phyloP scores from a whole-genome alignment of 2,797 vertebrate species.

The Hyperoplus immaculatus region DNA sequence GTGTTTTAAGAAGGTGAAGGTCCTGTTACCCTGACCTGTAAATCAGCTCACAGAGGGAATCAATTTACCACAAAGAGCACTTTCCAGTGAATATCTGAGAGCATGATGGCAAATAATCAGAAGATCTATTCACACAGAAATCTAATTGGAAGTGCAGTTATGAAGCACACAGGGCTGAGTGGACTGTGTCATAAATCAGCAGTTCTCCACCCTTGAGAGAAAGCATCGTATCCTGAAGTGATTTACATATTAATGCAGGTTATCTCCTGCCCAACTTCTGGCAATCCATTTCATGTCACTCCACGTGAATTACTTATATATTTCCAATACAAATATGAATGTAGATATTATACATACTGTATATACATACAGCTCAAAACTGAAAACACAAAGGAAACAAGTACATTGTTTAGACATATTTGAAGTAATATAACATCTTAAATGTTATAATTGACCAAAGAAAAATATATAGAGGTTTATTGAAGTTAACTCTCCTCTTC shows the following conservation, averaged over 20 bases:
- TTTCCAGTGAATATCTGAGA: constrained; percentile 28
- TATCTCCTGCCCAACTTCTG: constrained; percentile 40
- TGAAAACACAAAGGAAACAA: not conserved
- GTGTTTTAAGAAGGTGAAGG: not conserved
- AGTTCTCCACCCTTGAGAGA: constrained; percentile 39
- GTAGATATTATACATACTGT: too few relatives aligned
- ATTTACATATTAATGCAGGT: constrained; percentile 60
- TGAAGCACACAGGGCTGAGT: constrained; percentile 28
- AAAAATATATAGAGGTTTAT: not conserved
- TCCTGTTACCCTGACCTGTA: constrained; percentile 1
- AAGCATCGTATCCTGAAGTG: constrained; percentile 41
- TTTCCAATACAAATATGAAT: too few relatives aligned
- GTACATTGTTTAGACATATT: not conserved
- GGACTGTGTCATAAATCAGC: constrained; percentile 47
- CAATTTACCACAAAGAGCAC: constrained; percentile 16
- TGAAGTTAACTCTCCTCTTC: not conserved
- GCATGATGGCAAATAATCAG: constrained; percentile 32
- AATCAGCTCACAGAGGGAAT: constrained; percentile 5
- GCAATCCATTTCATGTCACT: constrained; percentile 18
- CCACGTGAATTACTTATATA: not conserved
- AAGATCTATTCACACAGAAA: constrained; percentile 48
- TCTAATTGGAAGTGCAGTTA: constrained; percentile 44
- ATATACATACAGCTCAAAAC: not conserved
- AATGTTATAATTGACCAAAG: not conserved
- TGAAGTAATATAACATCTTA: not conserved